Percentiles rank a stretch among this genome's conserved stretches.
Evolutionary conservation across 2,888 invertebrate species (phyloP).

Genomic region (Sabellastarte sp.): DNA sequence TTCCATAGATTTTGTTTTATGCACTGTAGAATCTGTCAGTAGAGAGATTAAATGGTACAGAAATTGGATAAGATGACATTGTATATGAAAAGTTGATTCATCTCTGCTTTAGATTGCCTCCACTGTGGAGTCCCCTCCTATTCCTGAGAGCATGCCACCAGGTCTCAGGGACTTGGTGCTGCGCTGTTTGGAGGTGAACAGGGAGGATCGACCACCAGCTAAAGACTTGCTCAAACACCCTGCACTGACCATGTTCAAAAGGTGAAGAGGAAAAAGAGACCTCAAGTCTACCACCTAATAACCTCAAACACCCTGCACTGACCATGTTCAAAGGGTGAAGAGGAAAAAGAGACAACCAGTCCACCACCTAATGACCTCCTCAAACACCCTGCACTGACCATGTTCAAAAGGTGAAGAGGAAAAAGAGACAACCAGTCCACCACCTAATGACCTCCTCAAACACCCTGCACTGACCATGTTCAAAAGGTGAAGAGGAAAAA

Average conservation of each 20-base stretch:
- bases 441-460: too few relatives aligned
- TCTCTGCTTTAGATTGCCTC: constrained; percentile 57
- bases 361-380: constrained; percentile 58
- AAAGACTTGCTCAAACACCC: constrained; percentile 58
- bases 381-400: constrained; percentile 54
- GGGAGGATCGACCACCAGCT: constrained; percentile 57
- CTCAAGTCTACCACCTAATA: constrained; percentile 59
- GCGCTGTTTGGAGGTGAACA: constrained; percentile 58
- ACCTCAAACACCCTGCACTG: constrained; percentile 56
- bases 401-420: constrained; percentile 2
- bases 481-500: too few relatives aligned
- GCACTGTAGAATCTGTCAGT: too few relatives aligned
- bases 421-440: too few relatives aligned
- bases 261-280: neutral
- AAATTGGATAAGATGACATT: too few relatives aligned
- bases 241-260: constrained; percentile 40
- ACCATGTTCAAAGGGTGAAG: constrained; percentile 24
- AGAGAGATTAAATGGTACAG: too few relatives aligned
- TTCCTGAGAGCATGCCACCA: constrained; percentile 58
- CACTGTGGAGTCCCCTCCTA: constrained; percentile 57
- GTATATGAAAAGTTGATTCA: neutral
- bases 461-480: too few relatives aligned
- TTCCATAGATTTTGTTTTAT: too few relatives aligned
- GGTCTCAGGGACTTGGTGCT: constrained; percentile 55
- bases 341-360: constrained; percentile 35